These are phyloP conservation scores for Lacerta agilis DNA, from an alignment of 2,797 vertebrate genomes.

Conservation along the genomic window DNA sequence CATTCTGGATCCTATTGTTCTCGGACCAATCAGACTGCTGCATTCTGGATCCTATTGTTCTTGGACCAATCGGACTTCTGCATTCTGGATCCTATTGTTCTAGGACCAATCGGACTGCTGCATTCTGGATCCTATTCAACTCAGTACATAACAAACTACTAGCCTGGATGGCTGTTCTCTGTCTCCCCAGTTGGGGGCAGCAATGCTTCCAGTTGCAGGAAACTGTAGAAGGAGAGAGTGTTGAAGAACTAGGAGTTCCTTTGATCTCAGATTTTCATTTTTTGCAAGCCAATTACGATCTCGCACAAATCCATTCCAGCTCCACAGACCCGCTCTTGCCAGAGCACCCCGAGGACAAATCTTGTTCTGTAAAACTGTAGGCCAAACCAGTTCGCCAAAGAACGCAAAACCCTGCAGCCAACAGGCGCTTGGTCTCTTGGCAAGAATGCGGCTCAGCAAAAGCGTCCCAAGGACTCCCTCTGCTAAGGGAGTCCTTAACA, in stretches of 20 bases:
- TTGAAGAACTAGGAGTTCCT: background rate
- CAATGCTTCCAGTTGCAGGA: too few species aligned
- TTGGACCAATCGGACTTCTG: too few species aligned
- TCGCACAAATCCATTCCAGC: background rate
- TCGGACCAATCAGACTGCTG: too few species aligned
- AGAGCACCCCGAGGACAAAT: background rate
- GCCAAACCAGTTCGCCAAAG: background rate
- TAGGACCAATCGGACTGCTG: too few species aligned
- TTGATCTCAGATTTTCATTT: background rate
- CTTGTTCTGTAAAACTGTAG: background rate
- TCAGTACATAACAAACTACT: too few species aligned
- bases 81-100: too few species aligned
- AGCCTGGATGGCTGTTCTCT: too few species aligned
- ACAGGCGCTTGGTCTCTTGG: background rate
- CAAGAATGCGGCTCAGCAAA: rapidly evolving
- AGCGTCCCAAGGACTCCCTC: background rate
- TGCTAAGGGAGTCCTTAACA: background rate
- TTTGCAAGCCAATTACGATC: background rate
- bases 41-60: too few species aligned
- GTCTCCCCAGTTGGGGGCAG: too few species aligned
- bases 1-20: too few species aligned
- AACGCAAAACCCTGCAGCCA: rapidly evolving
- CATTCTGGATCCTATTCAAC: too few species aligned
- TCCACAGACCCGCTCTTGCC: background rate
- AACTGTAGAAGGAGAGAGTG: too few species aligned